Percentiles rank a stretch among this genome's conserved stretches.
phyloP scores from a whole-genome alignment of 2,888 invertebrate species.

The Apamea sordens region DNA sequence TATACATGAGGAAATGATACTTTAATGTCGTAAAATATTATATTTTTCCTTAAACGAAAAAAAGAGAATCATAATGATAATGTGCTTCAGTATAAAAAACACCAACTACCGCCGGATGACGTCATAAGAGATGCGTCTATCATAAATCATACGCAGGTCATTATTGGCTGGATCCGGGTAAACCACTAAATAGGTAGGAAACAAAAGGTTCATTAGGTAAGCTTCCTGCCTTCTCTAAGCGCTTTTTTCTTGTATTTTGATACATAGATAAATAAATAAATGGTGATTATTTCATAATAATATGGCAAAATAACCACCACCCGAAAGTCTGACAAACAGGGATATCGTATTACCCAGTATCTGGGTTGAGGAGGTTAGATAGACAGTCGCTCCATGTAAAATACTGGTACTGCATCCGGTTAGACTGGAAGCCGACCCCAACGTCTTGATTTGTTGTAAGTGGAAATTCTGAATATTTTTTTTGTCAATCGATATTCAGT shows the following conservation, averaged over 20 bases:
- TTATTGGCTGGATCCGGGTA: slow-evolving; percentile 49
- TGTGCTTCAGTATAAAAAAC: slow-evolving; percentile 48
- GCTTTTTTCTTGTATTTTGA: background rate
- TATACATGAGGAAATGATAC: background rate
- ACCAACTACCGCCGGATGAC: slow-evolving; percentile 51
- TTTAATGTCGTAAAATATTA: background rate
- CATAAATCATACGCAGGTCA: slow-evolving; percentile 55
- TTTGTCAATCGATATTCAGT: background rate
- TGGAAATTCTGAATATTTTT: slow-evolving; percentile 23
- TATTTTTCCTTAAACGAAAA: slow-evolving; percentile 19
- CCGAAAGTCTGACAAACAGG: too few relatives aligned
- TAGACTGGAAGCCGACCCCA: too few relatives aligned
- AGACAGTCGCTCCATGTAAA: too few relatives aligned
- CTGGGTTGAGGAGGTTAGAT: too few relatives aligned
- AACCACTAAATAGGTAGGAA: background rate
- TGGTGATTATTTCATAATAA: background rate
- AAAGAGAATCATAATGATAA: slow-evolving; percentile 46
- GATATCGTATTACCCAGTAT: too few relatives aligned
- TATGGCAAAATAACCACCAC: background rate
- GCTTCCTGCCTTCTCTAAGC: background rate
- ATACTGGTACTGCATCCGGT: too few relatives aligned
- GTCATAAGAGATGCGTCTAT: slow-evolving; percentile 50
- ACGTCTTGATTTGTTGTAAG: background rate
- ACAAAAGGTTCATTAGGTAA: slow-evolving; percentile 23
- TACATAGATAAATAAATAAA: background rate